Percentiles rank a stretch among this genome's conserved stretches.
These are phyloP conservation scores for Eristalinus aeneus DNA, from an alignment of 2,888 invertebrate species.

Conservation along the genomic window DNA sequence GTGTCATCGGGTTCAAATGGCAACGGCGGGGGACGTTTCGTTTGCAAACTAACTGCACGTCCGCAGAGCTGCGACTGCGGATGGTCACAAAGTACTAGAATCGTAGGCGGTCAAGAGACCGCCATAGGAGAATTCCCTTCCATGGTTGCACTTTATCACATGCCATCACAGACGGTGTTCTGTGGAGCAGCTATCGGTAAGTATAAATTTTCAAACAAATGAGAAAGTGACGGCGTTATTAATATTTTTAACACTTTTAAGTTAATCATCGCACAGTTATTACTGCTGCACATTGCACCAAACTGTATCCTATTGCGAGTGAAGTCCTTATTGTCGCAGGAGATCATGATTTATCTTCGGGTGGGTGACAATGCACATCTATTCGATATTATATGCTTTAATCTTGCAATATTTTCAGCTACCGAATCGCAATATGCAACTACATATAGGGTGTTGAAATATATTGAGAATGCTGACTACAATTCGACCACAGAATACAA, in stretches of 20 bases:
- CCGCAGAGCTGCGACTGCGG: conserved; percentile 78
- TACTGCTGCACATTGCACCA: conserved; percentile 82
- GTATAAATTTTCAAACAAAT: not conserved
- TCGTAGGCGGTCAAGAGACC: conserved; percentile 82
- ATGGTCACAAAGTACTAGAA: conserved; percentile 79
- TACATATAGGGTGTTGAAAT: conserved; percentile 77
- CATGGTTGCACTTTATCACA: conserved; percentile 82
- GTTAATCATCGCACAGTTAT: conserved; percentile 79
- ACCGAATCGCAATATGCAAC: conserved; percentile 75
- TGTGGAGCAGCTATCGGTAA: conserved; percentile 82
- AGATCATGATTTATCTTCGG: conserved; percentile 81
- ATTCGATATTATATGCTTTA: not conserved
- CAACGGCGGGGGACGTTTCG: conserved; percentile 74
- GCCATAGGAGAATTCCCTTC: conserved; percentile 83
- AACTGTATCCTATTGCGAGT: conserved; percentile 70
- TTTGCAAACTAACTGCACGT: conserved; percentile 72
- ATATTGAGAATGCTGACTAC: conserved; percentile 75
- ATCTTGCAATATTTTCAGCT: not conserved
- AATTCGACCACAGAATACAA: conserved; percentile 74
- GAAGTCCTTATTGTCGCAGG: conserved; percentile 81
- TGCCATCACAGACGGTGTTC: conserved; percentile 72
- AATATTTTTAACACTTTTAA: conserved; percentile 37
- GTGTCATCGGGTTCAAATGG: conserved; percentile 67
- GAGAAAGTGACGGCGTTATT: not conserved
- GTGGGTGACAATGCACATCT: conserved; percentile 73